Evolutionary conservation across 2,888 invertebrate genomes (phyloP), one percentile per base, ranked within the genome.

Genomic region (Xylocampa areola): DNA sequence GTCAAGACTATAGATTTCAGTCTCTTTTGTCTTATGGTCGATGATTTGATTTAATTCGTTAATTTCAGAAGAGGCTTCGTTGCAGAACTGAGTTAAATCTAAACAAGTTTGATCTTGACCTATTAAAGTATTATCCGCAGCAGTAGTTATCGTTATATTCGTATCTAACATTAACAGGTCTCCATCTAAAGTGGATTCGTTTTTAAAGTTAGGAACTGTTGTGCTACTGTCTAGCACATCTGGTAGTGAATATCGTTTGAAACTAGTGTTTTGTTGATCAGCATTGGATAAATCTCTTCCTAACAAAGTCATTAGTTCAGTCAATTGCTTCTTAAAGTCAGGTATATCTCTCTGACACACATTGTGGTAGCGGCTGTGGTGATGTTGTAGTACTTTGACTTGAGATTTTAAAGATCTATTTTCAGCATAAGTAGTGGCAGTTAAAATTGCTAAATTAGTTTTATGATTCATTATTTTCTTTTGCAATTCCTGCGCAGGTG

Each of bases 161-260:
- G 92, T 91, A 55, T 94, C 93, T 54, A 94, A 76, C 93, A 94
- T 93, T 48, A 93, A 80, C 6, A 92, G 76, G 71, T 94, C 93
- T 4, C 88, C 86, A 65, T 93, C 93, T 51, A 91, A 79, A 8
- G 85, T 88, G 16, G 92, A 92, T 62, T 93, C 93, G 60, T 90
- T 91, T 80, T 84, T 90, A 23, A 85, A 82, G 65, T 77, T 83
- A 23, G 80, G 61, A 13, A 80, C 47, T 14, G 81, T 74, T 25
- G 79, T 77, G 62, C 84, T 88, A 33, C 79, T 84, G 36, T 89
- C 89, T 50, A 90, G 75, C 16, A 87, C 78, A 68, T 86, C 87
- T n/a, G 89, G 88, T 33, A 90, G 76, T 6, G 90, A 90, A 72
- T 80, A 89, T 70, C 88, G 82, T 73, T 91, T 91, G 10, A 85